Evolutionary conservation across 2,113 vertebrate species (phyloP).

Genomic region (Solea senegalensis): DNA sequence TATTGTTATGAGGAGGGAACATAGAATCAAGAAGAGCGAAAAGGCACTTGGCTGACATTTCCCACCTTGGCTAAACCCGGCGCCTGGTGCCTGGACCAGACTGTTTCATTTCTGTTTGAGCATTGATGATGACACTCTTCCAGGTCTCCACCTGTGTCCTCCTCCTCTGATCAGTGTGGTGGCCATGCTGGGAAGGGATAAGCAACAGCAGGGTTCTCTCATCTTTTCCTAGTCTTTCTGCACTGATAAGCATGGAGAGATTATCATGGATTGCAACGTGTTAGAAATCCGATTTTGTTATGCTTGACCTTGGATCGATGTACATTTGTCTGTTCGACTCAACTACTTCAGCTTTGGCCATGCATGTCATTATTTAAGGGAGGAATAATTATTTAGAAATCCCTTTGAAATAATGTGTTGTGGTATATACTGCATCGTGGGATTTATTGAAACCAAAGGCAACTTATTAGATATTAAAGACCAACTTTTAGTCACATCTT

Average conservation of each 20-base stretch:
- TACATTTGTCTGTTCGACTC: slow-evolving; percentile 59
- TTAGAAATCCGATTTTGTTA: slow-evolving; percentile 64
- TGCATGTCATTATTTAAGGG: neutral
- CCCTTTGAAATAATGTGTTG: neutral
- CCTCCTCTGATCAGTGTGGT: slow-evolving; percentile 66
- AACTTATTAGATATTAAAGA: too few species aligned
- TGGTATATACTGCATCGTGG: too few species aligned
- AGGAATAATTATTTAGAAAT: neutral
- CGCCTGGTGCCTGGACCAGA: slow-evolving; percentile 63
- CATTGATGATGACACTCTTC: slow-evolving; percentile 74
- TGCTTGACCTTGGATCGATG: slow-evolving; percentile 65
- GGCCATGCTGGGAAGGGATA: slow-evolving; percentile 72
- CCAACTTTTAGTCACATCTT: too few species aligned
- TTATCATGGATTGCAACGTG: slow-evolving; percentile 70
- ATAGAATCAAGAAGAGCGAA: slow-evolving; percentile 58
- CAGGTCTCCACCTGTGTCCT: slow-evolving; percentile 80
- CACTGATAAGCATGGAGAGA: slow-evolving; percentile 70
- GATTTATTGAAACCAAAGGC: too few species aligned
- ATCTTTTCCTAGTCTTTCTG: slow-evolving; percentile 64
- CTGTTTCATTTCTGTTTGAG: slow-evolving; percentile 72
- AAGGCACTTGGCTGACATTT: slow-evolving; percentile 79
- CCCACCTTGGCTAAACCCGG: slow-evolving; percentile 65
- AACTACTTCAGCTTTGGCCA: slow-evolving; percentile 2
- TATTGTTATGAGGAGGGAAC: slow-evolving; percentile 65
- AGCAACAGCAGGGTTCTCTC: slow-evolving; percentile 69